Percentiles rank a stretch among this genome's conserved stretches.
Conservation (phyloP, 2,113 vertebrate genomes). For the Lepus americanus region DNA sequence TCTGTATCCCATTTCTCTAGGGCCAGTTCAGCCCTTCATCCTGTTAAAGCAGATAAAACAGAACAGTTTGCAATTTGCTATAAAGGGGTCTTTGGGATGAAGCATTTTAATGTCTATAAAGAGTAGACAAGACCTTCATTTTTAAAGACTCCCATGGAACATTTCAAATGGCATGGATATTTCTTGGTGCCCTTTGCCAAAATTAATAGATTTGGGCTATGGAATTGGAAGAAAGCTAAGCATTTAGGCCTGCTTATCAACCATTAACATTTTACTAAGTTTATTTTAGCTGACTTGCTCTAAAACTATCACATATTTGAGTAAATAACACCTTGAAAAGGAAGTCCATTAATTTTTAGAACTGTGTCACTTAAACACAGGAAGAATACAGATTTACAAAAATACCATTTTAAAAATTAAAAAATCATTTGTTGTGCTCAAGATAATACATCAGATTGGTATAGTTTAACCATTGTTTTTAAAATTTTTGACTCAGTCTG, state of each 20-base stretch:
- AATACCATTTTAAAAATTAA: slow-evolving; percentile 75
- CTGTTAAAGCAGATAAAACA: slow-evolving; percentile 81
- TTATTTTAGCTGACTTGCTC: slow-evolving; percentile 5
- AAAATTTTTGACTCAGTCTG: not conserved
- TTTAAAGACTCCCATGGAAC: slow-evolving; percentile 84
- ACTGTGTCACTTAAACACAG: not conserved
- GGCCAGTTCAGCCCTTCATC: slow-evolving; percentile 80
- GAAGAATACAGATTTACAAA: slow-evolving; percentile 64
- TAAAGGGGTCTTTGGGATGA: slow-evolving; percentile 80
- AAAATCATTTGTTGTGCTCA: not conserved
- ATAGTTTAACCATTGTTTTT: not conserved
- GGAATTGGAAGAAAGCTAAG: slow-evolving; percentile 60
- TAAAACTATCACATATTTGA: slow-evolving; percentile 56
- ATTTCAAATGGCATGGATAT: slow-evolving; percentile 75
- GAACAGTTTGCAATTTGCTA: slow-evolving; percentile 74
- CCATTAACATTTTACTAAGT: slow-evolving; percentile 58
- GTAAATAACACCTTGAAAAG: slow-evolving; percentile 51
- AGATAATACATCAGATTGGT: not conserved
- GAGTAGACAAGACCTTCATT: slow-evolving; percentile 80
- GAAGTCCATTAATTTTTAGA: slow-evolving; percentile 56
- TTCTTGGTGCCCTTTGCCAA: slow-evolving; percentile 78
- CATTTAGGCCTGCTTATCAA: slow-evolving; percentile 16
- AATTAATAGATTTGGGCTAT: slow-evolving; percentile 78
- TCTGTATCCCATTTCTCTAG: slow-evolving; percentile 74
- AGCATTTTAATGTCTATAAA: slow-evolving; percentile 82